Evolutionary conservation across 37 sponge, comb jelly and placozoan species (phyloP).

Genomic region (Axinella damicornis): DNA sequence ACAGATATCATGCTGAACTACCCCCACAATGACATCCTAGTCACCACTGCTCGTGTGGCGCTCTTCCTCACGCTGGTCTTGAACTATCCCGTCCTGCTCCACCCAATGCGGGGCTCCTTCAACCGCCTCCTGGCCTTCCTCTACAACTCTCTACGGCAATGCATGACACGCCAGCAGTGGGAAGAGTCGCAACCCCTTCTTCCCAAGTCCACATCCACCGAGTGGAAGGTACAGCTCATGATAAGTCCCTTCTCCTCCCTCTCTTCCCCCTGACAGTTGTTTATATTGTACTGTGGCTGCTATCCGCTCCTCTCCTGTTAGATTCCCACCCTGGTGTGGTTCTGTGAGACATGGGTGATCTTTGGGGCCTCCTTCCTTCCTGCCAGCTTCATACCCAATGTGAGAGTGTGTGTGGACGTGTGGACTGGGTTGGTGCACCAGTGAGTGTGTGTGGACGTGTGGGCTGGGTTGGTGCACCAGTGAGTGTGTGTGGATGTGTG

Average conservation of each 20-base stretch:
- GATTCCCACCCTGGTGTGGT: constrained; percentile 61
- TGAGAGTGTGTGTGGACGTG: too few species aligned
- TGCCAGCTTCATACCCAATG: constrained; percentile 76
- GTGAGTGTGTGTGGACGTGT: too few species aligned
- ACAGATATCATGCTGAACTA: constrained; percentile 70
- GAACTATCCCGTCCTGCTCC: constrained; percentile 78
- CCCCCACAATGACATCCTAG: constrained; percentile 29
- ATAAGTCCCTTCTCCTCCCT: background rate
- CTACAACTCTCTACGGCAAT: background rate
- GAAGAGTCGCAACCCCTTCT: background rate
- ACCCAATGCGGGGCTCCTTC: constrained; percentile 65
- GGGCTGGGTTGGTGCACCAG: too few species aligned
- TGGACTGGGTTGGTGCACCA: too few species aligned
- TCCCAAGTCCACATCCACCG: background rate
- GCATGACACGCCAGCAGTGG: background rate
- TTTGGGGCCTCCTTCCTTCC: constrained; percentile 69
- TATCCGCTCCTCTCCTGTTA: background rate
- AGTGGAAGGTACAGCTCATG: constrained; percentile 1
- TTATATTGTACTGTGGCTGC: too few species aligned
- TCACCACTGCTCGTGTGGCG: constrained; percentile 59
- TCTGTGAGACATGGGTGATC: constrained; percentile 62
- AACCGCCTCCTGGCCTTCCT: background rate
- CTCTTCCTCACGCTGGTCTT: constrained; percentile 76
- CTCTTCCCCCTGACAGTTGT: background rate
- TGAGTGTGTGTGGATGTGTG: too few species aligned